Base-by-base conservation (phyloP, 2,113 vertebrate genomes). In the Apodemus sylvaticus region DNA sequence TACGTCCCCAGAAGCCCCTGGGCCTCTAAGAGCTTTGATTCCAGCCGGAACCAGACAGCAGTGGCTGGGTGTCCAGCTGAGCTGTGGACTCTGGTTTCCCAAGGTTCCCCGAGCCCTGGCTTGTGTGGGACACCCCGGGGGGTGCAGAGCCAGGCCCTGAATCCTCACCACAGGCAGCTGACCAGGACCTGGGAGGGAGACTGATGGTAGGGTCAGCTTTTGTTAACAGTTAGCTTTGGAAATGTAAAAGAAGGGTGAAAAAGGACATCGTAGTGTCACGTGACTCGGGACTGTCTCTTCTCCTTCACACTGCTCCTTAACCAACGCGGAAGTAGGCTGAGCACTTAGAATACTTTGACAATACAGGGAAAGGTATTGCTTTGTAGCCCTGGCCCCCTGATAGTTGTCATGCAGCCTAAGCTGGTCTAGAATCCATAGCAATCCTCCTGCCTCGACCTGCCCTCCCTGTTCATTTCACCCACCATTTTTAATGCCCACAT, bases 1-100 rank as follows among this genome's bases (percentile, higher is more conserved):
- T 97, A 88, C 94, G 96, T 97, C 89, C 58, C 98, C 71, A 22
- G 89, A 26, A 79, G 74, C 36, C 76, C 31, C 92, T 68, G 26
- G 26, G 53, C 68, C 0, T 0, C 55, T 34, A 26, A 78, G 29
- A 26, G 7, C 82, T 60, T 51, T 42, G 51, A 19, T 79, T 55
- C 62, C 36, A 83, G 53, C n/a, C n/a, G 1, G 82, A 78, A 34
- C 36, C 39, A 6, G 42, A 48, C 55, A 16, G 7, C 20, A 24
- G 31, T 58, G 64, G 14, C 73, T 12, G 19, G 14, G 66, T 86
- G 64, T 82, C 76, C 92, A 7, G 20, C 64, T 10, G 42, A 90
- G 51, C 58, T 66, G n/a, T 16, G 20, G 55, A n/a, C 81, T 4
- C 71, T 74, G 45, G 17, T 48, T 64, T 64, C 51, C 5, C 14